phyloP scores from a whole-genome alignment of 2,888 invertebrate species.

The Escarpia spicata region DNA sequence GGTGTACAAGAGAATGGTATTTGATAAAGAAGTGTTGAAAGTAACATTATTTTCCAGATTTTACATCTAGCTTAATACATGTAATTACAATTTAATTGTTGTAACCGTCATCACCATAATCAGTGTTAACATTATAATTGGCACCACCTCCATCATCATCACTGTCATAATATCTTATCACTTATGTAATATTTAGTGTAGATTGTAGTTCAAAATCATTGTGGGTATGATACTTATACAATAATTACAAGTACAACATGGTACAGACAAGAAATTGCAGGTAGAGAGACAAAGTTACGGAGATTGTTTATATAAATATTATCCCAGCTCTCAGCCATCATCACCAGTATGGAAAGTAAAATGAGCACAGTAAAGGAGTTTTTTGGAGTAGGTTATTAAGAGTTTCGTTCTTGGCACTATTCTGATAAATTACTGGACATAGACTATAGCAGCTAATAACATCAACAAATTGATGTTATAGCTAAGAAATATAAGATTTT shows the following conservation, averaged over 20 bases:
- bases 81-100: background rate
- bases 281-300: background rate
- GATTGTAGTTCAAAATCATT: too few relatives aligned
- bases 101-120: background rate
- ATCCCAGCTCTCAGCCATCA: background rate
- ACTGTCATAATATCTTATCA: too few relatives aligned
- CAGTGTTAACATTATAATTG: background rate
- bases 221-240: too few relatives aligned
- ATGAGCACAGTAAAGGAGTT: background rate
- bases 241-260: background rate
- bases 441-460: background rate
- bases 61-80: too few relatives aligned
- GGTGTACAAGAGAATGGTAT: too few relatives aligned
- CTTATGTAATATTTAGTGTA: too few relatives aligned
- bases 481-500: background rate
- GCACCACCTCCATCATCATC: too few relatives aligned
- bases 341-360: background rate
- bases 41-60: too few relatives aligned
- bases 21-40: too few relatives aligned
- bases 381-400: background rate
- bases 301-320: background rate
- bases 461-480: background rate
- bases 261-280: background rate
- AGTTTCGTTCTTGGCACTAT: background rate
- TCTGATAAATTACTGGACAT: background rate